Percentiles rank a stretch among this genome's conserved stretches.
phyloP scores from a whole-genome alignment of 2,113 vertebrate species.

The Nothocercus nigrocapillus region DNA sequence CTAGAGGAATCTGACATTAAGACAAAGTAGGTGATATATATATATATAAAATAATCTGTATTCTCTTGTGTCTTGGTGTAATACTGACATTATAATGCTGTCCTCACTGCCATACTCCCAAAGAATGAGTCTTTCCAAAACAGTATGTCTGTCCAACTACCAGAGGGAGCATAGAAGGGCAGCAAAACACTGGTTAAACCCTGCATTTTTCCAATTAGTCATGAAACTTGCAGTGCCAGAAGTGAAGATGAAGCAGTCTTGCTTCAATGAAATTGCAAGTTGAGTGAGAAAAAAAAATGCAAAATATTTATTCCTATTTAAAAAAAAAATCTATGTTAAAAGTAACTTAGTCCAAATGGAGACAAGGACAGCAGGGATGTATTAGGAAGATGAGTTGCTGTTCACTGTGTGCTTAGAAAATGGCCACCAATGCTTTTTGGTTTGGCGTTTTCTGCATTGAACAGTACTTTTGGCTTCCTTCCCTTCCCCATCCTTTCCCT shows the following conservation, averaged over 20 bases:
- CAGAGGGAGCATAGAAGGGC: not conserved
- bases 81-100: not conserved
- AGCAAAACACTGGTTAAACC: not conserved
- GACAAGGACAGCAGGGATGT: not conserved
- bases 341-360: not conserved
- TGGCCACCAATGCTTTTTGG: not conserved
- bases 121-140: not conserved
- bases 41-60: not conserved
- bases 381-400: not conserved
- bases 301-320: not conserved
- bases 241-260: not conserved
- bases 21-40: not conserved
- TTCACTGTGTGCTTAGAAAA: not conserved
- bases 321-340: not conserved
- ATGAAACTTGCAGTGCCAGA: not conserved
- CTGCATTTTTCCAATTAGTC: not conserved
- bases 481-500: too few species aligned
- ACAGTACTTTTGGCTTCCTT: not conserved
- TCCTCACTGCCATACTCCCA: not conserved
- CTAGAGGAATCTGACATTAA: not conserved
- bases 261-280: not conserved
- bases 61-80: not conserved
- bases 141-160: not conserved
- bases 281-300: not conserved
- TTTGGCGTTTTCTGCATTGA: conserved; percentile 1